Conservation (phyloP, 2,113 vertebrate species). For the Aspidoscelis tigris region DNA sequence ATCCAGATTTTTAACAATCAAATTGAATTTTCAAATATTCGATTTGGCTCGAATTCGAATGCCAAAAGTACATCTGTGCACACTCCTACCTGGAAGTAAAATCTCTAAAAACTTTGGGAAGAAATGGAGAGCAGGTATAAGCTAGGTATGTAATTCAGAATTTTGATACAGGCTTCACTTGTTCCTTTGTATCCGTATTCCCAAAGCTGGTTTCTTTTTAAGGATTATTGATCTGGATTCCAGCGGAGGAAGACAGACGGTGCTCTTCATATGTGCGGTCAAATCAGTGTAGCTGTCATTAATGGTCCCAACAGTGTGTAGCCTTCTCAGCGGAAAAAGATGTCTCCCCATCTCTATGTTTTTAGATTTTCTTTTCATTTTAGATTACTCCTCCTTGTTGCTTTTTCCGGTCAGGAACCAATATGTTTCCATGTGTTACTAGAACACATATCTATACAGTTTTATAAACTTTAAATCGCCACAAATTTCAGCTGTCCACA, state of each 20-base stretch:
- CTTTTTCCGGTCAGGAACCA: background rate
- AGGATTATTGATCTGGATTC: background rate
- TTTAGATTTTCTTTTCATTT: background rate
- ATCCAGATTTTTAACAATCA: no score
- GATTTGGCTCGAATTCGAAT: no score
- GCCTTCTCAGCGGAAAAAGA: background rate
- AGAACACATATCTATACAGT: background rate
- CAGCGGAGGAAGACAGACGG: background rate
- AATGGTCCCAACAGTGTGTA: background rate
- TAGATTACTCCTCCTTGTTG: background rate
- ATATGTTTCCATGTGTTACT: background rate
- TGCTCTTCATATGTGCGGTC: background rate
- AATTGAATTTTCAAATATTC: no score
- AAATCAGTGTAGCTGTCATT: background rate
- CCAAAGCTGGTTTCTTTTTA: background rate
- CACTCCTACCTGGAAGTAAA: no score
- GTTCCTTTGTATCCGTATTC: background rate
- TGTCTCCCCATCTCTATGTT: no score
- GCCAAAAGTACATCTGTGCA: no score
- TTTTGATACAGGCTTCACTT: background rate
- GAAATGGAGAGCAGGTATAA: background rate
- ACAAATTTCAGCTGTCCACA: no score
- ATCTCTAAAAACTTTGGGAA: no score
- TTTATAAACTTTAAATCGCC: no score
- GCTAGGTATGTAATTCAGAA: background rate